phyloP scores from a whole-genome alignment of 2,797 vertebrate species.

The Eulemur mongoz region DNA sequence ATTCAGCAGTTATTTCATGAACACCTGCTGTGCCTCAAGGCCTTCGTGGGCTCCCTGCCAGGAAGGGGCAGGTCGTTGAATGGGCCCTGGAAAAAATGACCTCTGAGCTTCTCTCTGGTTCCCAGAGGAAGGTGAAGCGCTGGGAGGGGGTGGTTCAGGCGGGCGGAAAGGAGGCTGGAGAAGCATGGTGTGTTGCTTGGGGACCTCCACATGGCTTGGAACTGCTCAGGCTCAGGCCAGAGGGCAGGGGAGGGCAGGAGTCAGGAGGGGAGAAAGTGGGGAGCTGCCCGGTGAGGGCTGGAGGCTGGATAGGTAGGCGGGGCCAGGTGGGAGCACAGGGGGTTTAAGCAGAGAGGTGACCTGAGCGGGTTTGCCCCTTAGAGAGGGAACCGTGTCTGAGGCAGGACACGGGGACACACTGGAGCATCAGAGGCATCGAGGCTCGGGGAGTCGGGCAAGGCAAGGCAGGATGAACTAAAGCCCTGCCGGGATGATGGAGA shows the following conservation, averaged over 20 bases:
- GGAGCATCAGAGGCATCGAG: not conserved
- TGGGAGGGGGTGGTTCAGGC: not conserved
- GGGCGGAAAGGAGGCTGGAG: not conserved
- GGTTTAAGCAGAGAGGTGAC: not conserved
- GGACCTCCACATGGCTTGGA: not conserved
- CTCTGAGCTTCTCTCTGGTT: not conserved
- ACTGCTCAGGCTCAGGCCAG: not conserved
- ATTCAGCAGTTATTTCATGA: not conserved
- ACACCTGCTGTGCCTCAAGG: not conserved
- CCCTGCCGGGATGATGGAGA: not conserved
- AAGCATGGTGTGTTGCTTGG: not conserved
- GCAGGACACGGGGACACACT: not conserved
- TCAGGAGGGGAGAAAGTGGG: not conserved
- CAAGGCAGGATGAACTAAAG: not conserved
- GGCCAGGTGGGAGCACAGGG: not conserved
- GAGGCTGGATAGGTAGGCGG: not conserved
- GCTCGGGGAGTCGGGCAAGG: not conserved
- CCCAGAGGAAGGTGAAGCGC: not conserved
- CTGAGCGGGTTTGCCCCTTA: not conserved
- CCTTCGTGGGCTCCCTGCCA: not conserved
- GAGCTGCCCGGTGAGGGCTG: not conserved
- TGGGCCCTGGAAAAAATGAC: not conserved
- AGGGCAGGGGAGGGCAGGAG: too few species aligned
- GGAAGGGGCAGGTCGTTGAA: not conserved
- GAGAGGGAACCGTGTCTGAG: not conserved